These are phyloP conservation scores for Tetranychus truncatus DNA, from an alignment of 2,888 invertebrate species.

Conservation along the genomic window DNA sequence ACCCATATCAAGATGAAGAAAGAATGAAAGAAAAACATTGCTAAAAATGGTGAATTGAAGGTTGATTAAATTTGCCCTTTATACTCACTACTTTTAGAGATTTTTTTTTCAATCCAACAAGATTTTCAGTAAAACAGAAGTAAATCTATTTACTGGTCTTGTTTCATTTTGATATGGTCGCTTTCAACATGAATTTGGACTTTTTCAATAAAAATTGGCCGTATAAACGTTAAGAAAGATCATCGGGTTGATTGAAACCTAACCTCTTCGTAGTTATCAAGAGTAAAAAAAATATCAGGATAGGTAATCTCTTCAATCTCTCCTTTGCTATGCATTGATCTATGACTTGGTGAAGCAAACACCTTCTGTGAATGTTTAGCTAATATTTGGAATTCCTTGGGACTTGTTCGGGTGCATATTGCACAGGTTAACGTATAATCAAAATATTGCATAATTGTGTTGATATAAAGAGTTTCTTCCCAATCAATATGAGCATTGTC, in stretches of 20 bases:
- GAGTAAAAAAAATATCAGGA: constrained; percentile 97
- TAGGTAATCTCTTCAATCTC: constrained; percentile 96
- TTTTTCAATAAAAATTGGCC: too few relatives aligned
- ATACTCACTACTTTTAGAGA: too few relatives aligned
- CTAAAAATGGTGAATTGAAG: not conserved
- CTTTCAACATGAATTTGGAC: too few relatives aligned
- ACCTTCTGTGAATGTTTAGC: constrained; percentile 74
- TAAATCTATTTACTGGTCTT: too few relatives aligned
- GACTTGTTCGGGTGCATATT: constrained; percentile 89
- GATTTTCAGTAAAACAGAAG: too few relatives aligned
- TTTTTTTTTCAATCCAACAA: too few relatives aligned
- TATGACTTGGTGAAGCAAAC: constrained; percentile 86
- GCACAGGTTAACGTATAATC: constrained; percentile 93
- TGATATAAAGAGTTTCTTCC: constrained; percentile 97
- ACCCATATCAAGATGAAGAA: not conserved
- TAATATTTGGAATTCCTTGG: constrained; percentile 87
- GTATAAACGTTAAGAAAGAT: not conserved
- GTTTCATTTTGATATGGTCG: too few relatives aligned
- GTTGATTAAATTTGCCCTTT: too few relatives aligned
- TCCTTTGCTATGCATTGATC: constrained; percentile 94
- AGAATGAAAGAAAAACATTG: not conserved
- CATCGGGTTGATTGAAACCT: constrained; percentile 17
- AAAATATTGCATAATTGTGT: constrained; percentile 79
- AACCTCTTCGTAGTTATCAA: constrained; percentile 96
- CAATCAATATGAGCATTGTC: constrained; percentile 91